Conservation (phyloP, 1,140 invertebrate genomes). For the Bicyclus anynana region DNA sequence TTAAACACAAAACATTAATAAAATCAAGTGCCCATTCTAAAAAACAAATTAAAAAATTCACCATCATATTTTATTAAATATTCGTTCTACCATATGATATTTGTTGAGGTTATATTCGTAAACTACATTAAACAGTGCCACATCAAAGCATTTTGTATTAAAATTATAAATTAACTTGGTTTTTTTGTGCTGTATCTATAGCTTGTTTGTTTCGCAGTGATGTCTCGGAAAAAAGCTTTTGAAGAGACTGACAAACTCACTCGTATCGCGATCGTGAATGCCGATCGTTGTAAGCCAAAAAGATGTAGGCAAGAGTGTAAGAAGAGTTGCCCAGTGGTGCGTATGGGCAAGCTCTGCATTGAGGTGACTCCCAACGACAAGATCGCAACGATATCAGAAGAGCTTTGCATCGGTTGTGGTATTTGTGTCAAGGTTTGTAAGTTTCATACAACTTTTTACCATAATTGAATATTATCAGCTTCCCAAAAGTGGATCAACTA, state of each 20-base stretch:
- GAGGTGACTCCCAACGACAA: constrained; percentile 98
- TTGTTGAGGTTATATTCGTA: constrained; percentile 57
- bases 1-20: constrained; percentile 13
- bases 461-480: no score
- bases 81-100: constrained; percentile 35
- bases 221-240: constrained; percentile 86
- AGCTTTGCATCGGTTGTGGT: constrained; percentile 99
- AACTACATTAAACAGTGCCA: constrained; percentile 49
- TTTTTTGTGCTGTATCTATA: constrained; percentile 4
- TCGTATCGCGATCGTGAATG: constrained; percentile 98
- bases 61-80: constrained; percentile 11
- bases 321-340: constrained; percentile 97
- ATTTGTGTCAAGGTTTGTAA: constrained; percentile 93
- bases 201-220: constrained; percentile 60
- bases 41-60: no score
- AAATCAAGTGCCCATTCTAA: neutral
- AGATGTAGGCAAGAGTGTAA: constrained; percentile 99
- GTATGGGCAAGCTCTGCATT: constrained; percentile 99
- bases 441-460: neutral
- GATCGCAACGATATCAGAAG: constrained; percentile 98
- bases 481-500: no score
- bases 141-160: constrained; percentile 44
- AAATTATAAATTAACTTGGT: constrained; percentile 8
- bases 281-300: constrained; percentile 99
- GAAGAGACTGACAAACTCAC: constrained; percentile 95